Conservation (phyloP, 92 coral and sea anemone genomes). For the Epizoanthus illoricatus region DNA sequence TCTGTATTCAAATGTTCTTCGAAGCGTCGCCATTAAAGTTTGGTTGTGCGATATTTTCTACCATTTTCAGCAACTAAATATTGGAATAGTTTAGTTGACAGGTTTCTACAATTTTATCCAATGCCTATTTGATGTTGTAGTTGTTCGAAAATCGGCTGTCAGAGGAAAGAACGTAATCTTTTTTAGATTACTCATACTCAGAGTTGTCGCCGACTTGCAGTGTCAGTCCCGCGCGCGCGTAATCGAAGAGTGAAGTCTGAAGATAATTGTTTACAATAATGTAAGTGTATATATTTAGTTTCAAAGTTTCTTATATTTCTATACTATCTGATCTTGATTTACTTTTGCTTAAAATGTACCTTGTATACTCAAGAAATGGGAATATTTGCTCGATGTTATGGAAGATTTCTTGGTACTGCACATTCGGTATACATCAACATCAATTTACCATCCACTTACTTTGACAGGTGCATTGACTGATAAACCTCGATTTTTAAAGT, state of each 20-base stretch:
- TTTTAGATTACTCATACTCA: neutral
- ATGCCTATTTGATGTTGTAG: neutral
- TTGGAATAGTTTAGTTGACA: neutral
- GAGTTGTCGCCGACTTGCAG: neutral
- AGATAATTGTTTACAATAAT: too few relatives aligned
- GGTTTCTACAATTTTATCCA: neutral
- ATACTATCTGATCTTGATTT: too few relatives aligned
- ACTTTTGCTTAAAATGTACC: too few relatives aligned
- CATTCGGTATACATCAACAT: constrained; percentile 6
- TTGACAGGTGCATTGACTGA: constrained; percentile 22
- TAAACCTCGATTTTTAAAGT: neutral
- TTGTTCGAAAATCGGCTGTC: neutral
- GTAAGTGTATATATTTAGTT: too few relatives aligned
- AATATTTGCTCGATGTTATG: constrained; percentile 4
- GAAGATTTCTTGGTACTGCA: neutral
- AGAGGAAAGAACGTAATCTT: neutral
- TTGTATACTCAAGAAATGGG: neutral
- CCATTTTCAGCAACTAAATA: constrained; percentile 5
- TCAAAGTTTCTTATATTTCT: too few relatives aligned
- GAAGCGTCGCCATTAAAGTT: constrained; percentile 20
- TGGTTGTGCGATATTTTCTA: constrained; percentile 8
- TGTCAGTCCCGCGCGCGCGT: constrained; percentile 13
- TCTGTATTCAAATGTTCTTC: constrained; percentile 12
- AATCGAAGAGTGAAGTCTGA: neutral
- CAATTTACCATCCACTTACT: too few relatives aligned